Evolutionary conservation across 2,113 vertebrate species (phyloP).

Genomic region (Epinephelus moara): DNA sequence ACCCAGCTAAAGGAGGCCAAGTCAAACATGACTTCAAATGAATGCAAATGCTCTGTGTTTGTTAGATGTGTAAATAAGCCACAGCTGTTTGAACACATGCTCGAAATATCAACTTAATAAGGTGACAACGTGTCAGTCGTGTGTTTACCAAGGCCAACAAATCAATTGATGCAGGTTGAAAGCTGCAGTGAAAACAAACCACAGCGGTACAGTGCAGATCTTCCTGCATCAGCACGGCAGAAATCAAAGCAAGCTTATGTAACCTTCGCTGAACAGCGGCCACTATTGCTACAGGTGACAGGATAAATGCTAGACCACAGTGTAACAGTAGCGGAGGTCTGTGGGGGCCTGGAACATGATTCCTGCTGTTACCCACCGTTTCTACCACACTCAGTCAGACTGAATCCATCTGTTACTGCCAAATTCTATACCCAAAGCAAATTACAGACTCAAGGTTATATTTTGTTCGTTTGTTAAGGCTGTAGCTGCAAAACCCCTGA

Average conservation of each 20-base stretch:
- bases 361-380: background rate
- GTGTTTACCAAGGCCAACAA: slow-evolving; percentile 11
- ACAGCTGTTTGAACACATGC: background rate
- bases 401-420: background rate
- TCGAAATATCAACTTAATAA: background rate
- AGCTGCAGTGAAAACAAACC: slow-evolving; percentile 4
- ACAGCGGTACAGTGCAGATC: background rate
- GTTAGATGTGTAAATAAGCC: slow-evolving; percentile 15
- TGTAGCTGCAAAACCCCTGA: background rate
- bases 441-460: background rate
- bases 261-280: background rate
- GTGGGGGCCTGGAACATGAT: background rate
- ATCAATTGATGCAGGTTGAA: background rate
- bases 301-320: background rate
- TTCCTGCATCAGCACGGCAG: background rate
- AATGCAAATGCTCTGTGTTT: background rate
- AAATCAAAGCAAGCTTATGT: slow-evolving; percentile 10
- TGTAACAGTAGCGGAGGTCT: background rate
- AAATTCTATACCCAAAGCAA: background rate
- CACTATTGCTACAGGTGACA: background rate
- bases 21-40: slow-evolving; percentile 7
- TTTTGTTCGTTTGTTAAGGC: background rate
- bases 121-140: background rate
- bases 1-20: background rate
- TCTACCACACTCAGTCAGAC: background rate